Base-by-base conservation (phyloP, 2,888 invertebrate genomes). In the Lasius fuliginosus region DNA sequence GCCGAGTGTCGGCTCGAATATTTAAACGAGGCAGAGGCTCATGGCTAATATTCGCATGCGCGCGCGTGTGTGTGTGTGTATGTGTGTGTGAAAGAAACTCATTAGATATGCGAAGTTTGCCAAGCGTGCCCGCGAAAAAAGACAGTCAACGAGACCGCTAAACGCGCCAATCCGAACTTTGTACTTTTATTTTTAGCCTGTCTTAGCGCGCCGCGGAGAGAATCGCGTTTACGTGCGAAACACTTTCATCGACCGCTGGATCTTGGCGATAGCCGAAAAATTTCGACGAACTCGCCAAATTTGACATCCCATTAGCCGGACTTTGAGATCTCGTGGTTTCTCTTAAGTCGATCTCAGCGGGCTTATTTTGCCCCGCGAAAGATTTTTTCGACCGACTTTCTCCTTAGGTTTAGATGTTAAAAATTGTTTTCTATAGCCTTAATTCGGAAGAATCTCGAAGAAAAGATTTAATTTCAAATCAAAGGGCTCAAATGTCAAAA, bases 131-230 rank as follows among this genome's bases (percentile, higher is more conserved):
- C 69, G 40, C 68, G 58, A 79, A 67, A 58, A 79, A 36, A 79
- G 73, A 30, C 42, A 58, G 42, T 40, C 49, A 49, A 49, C 53
- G 33, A 69, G 53, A 56, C n/a, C 58, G 60, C 36, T 60, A 33
- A 79, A 60, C 74, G 74, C 60, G 75, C 33, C 42, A 69, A 6
- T 11, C 74, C 74, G 74, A 81, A 81, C 74, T 79, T 79, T 79
- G 74, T 73, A 73, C 60, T 79, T 71, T 79, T 79, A 79, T 81
- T 81, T 81, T 81, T 81, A 81, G 79, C 60, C 58, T 71, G 42
- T 46, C 27, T 67, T 36, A 68, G 23, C 73, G 60, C 76, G 46
- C 56, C 58, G 23, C 56, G 4, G 36, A 81, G 46, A 81, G 60
- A 56, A 46, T 74, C 58, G 46, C 33, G 42, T 58, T 77, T 77